Evolutionary conservation across 2,888 invertebrate species (phyloP).

Genomic region (Ennomos quercinarius): DNA sequence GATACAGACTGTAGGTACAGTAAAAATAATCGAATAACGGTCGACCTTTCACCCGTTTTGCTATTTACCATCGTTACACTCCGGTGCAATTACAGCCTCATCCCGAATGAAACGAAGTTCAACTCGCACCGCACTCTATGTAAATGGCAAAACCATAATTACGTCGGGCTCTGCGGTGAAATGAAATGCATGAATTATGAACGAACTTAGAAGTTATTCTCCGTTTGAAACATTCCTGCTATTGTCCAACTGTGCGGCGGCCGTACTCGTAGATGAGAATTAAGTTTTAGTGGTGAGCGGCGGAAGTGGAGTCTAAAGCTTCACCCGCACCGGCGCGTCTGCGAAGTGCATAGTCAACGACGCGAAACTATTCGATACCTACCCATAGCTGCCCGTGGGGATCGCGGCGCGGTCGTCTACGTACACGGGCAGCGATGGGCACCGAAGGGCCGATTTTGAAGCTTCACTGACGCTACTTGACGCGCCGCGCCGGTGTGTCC

Average conservation of each 20-base stretch:
- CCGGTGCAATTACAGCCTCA: slow-evolving; percentile 31
- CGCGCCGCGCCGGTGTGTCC: no score
- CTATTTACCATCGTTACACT: slow-evolving; percentile 21
- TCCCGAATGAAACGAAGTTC: slow-evolving; percentile 40
- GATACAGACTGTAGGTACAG: no score
- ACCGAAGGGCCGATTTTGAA: no score
- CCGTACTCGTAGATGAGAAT: slow-evolving; percentile 5
- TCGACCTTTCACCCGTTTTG: neutral
- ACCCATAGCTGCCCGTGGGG: no score
- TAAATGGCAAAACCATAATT: slow-evolving; percentile 58
- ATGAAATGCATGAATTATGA: slow-evolving; percentile 42
- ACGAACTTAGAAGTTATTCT: slow-evolving; percentile 29
- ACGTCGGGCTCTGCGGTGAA: slow-evolving; percentile 38
- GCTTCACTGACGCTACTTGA: no score
- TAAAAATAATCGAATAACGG: no score
- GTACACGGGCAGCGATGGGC: no score
- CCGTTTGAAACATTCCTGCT: slow-evolving; percentile 20
- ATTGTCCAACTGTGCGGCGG: slow-evolving; percentile 15
- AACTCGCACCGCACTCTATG: slow-evolving; percentile 46
- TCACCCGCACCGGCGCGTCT: no score
- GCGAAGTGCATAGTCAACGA: no score
- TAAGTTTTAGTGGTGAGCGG: slow-evolving; percentile 1
- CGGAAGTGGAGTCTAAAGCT: neutral
- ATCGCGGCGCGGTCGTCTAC: no score
- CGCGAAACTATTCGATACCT: no score